Base-by-base conservation (phyloP, 2,888 invertebrate species). In the Tineola bisselliella region DNA sequence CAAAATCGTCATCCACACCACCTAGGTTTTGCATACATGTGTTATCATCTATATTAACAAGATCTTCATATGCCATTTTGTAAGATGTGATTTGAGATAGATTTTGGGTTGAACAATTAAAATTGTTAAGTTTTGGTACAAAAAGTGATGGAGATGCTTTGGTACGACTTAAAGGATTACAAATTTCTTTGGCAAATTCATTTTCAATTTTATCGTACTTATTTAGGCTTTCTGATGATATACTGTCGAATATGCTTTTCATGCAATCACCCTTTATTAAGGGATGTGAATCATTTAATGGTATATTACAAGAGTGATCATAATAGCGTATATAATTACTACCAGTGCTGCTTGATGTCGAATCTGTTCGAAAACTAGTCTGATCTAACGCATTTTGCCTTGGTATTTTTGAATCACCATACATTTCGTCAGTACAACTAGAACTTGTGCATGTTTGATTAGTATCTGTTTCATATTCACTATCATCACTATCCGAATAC, bases 251-350 rank as follows among this genome's bases (percentile, higher is more conserved):
- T 66, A 87, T 67, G 61, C 81, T 74, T 67, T 75, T 76, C 10
- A 81, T 87, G 66, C 86, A 87, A 67, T 88, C 86, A 10, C 77
- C 84, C 63, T 71, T 75, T 19, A 75, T 64, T 17, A 64, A 65
- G 12, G 68, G 63, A 63, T 71, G 72, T 43, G 69, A 65, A 8
- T 30, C 10, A 44, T 18, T 18, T 33, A 74, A 68, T 67, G 81
- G 78, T 67, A 84, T 74, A 62, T 87, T 88, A 38, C 77, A 79
- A 62, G 71, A 83, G 68, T 86, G 81, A 65, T 91, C 89, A 68
- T 89, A 90, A 75, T 91, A 92, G 59, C 90, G 87, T 25, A 93
- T 88, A 68, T 91, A 92, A 70, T 89, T 89, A 70, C 88, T 89
- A 1, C 87, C 87, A 81, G 87, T 87, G 76, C 89, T 90, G 63